Evolutionary conservation across 2,113 vertebrate genomes (phyloP), one percentile per base, ranked within the genome.

Genomic region (Aplodontia rufa): DNA sequence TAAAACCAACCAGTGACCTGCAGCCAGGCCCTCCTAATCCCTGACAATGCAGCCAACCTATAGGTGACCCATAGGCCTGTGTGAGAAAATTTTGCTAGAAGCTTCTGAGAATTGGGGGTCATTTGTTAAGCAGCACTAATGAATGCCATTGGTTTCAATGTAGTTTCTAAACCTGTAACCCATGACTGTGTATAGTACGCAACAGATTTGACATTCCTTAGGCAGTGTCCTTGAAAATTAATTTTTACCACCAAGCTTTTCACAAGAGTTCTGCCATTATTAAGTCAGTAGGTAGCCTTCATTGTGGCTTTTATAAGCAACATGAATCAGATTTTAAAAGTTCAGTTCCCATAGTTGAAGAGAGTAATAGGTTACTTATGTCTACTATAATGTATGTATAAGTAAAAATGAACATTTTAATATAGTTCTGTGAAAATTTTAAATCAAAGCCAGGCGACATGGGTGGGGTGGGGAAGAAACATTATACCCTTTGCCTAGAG

Each of bases 231-330:
- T 58, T 37, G 75, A 87, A 64, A 78, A 74, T 53, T 69, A 42
- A 68, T 89, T 80, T 91, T 81, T 76, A 71, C 45, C 74, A 79
- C 49, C 37, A 88, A 85, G 72, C 45, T 92, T 75, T 91, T 72
- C 14, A 17, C 76, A 74, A 76, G 42, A 53, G 80, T 28, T 74
- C 58, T 80, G 6, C 26, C 40, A 35, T 96, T 74, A 79, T 84
- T 90, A 60, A 91, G 58, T 82, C 75, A 85, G 58, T 80, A 69
- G 83, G n/a, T 81, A 68, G 42, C 88, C 51, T 92, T 69, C 66
- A 40, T 5, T 92, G 60, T 40, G 40, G 24, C 72, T 87, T 87
- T 86, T 82, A 26, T 74, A 53, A 82, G n/a, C 66, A 91, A 76
- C 49, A 53, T 26, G 37, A 90, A 74, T 87, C 64, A 90, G 58